Conservation (phyloP, 1,140 invertebrate genomes). For the Pachypeltis micranthus region DNA sequence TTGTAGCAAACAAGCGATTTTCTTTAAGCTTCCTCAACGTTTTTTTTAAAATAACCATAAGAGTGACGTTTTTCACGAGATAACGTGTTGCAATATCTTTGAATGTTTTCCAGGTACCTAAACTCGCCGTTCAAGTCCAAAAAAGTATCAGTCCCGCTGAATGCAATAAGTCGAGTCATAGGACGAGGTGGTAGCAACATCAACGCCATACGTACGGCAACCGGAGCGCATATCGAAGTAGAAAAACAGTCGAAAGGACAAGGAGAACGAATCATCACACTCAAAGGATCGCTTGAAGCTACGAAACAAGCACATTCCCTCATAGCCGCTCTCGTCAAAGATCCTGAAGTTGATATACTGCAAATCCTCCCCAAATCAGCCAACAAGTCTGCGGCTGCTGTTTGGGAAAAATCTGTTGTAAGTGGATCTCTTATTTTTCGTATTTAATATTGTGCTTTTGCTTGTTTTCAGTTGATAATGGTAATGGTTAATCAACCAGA, state of each 20-base stretch:
- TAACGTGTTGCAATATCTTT: no score
- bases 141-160: slow-evolving; percentile 83
- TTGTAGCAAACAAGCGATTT: no score
- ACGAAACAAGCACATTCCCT: slow-evolving; percentile 78
- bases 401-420: slow-evolving; percentile 45
- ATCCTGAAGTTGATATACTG: slow-evolving; percentile 81
- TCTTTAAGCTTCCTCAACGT: no score
- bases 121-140: slow-evolving; percentile 47
- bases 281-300: slow-evolving; percentile 83
- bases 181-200: slow-evolving; percentile 93
- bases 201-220: slow-evolving; percentile 86
- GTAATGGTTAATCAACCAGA: no score
- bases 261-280: slow-evolving; percentile 86
- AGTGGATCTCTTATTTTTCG: slow-evolving; percentile 16
- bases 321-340: slow-evolving; percentile 77
- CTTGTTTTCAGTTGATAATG: no score
- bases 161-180: slow-evolving; percentile 90
- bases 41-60: no score
- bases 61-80: no score
- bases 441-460: no score
- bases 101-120: slow-evolving; percentile 30
- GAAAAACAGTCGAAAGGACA: slow-evolving; percentile 92
- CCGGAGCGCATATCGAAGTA: slow-evolving; percentile 93
- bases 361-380: slow-evolving; percentile 66
- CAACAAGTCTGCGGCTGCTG: slow-evolving; percentile 36